Base-by-base conservation (phyloP, 53 echinoderm and acorn worm species). In the Actinopyga echinites region DNA sequence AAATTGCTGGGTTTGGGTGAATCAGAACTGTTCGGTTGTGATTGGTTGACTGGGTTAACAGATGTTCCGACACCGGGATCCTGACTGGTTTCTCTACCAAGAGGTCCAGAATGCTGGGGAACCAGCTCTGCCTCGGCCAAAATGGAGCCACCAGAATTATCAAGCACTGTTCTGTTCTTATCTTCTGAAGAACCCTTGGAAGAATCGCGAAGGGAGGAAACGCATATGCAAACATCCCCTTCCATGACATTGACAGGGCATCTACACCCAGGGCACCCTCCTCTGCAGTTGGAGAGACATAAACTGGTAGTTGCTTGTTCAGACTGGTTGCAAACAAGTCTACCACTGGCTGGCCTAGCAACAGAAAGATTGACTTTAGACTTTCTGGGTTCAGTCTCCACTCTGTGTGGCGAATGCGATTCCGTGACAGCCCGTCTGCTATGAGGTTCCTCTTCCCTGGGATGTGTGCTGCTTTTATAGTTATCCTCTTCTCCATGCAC, bases 271-370 rank as follows among this genome's bases (percentile, higher is more conserved):
- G 6, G 55, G 79, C 79, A 56, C 29, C 36, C 30, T 23, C 25
- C 5, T 79, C 79, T 28, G 58, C 38, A 15, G 43, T 44, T 79
- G 58, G 79, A 8, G 79, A 79, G 43, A 31, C 53, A 56, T 5
- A 79, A 54, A 79, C 2, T 40, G 83, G 83, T 12, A 83, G 83
- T 42, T 83, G 40, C 56, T 45, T 68, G 67, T 83, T 83, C 52
- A 29, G 3, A 36, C 45, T 38, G 52, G 67, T 38, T 28, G 83
- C 83, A 83, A 83, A 69, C 83, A 83, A 62, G 55, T 83, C 83
- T 30, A 83, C 31, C 43, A 60, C 32, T 5, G 83, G 83, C 21
- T 36, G 40, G 52, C 52, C 69, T 28, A 38, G 38, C 5, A 53
- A 44, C 1, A 31, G 61, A 36, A 83, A 83, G 30, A 67, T 83